These are phyloP conservation scores for Drosophila nasuta DNA, from an alignment of 1,140 invertebrate species.

Conservation along the genomic window DNA sequence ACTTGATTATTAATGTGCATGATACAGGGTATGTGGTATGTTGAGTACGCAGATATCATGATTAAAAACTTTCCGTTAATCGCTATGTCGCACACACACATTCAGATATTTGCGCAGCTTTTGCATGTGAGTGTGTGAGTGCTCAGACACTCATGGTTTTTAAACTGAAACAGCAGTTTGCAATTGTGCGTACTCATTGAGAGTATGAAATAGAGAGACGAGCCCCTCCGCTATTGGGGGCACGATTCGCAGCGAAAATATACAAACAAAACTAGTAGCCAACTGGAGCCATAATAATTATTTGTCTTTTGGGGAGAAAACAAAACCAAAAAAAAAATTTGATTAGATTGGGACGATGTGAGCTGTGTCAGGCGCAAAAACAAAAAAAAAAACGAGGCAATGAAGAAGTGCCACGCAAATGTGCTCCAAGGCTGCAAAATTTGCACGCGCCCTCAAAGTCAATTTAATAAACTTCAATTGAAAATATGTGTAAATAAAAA, in stretches of 20 bases:
- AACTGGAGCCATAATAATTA: conserved; percentile 30
- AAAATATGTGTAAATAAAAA: conserved; percentile 82
- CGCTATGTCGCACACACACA: conserved; percentile 12
- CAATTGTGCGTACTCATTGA: conserved; percentile 64
- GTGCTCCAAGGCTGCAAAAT: conserved; percentile 68
- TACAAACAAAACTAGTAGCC: conserved; percentile 42
- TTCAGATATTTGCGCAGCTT: not conserved
- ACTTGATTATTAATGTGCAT: not conserved
- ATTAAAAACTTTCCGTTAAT: conserved; percentile 67
- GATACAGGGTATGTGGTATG: conserved; percentile 11
- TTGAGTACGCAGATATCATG: conserved; percentile 45
- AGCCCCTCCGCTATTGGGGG: conserved; percentile 64
- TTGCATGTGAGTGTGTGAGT: not conserved
- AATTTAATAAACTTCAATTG: conserved; percentile 81
- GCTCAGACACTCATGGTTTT: conserved; percentile 20
- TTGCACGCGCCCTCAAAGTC: conserved; percentile 81
- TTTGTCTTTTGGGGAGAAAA: conserved; percentile 23
- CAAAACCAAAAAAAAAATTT: conserved; percentile 13
- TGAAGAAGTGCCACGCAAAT: conserved; percentile 50
- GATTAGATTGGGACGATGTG: conserved; percentile 2
- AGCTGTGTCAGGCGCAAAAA: conserved; percentile 54
- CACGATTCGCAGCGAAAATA: conserved; percentile 36
- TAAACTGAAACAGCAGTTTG: conserved; percentile 51
- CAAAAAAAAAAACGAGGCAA: conserved; percentile 37
- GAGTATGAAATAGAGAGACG: conserved; percentile 70